Conservation (phyloP, 1,140 invertebrate species). For the Spodoptera litura region DNA sequence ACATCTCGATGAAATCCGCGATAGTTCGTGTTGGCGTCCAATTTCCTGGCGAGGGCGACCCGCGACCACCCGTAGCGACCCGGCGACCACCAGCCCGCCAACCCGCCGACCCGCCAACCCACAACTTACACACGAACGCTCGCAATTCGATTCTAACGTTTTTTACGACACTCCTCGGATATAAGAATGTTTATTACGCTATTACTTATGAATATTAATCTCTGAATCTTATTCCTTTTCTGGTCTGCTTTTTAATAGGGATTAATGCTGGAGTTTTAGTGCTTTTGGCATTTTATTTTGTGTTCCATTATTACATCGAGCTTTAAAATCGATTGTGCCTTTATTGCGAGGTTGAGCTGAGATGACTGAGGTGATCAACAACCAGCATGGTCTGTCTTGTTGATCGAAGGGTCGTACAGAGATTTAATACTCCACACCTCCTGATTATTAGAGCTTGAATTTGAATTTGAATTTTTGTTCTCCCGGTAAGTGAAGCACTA, state of each 20-base stretch:
- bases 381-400: no score
- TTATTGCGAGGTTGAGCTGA: no score
- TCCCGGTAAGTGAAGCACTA: no score
- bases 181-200: conserved; percentile 17
- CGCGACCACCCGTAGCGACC: not conserved
- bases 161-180: conserved; percentile 21
- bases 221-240: conserved; percentile 5
- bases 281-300: no score
- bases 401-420: no score
- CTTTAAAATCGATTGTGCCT: no score
- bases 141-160: conserved; percentile 6
- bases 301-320: no score
- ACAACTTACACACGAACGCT: conserved; percentile 5
- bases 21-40: conserved; percentile 32
- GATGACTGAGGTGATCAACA: no score
- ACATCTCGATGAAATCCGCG: conserved; percentile 23
- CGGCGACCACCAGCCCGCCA: not conserved
- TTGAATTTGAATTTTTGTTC: no score
- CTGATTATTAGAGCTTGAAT: no score
- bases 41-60: conserved; percentile 26
- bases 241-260: not conserved
- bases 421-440: no score
- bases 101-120: not conserved
- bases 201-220: conserved; percentile 39
- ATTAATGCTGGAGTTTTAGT: not conserved